Evolutionary conservation across 2,113 vertebrate genomes (phyloP).

Genomic region (Colius striatus): DNA sequence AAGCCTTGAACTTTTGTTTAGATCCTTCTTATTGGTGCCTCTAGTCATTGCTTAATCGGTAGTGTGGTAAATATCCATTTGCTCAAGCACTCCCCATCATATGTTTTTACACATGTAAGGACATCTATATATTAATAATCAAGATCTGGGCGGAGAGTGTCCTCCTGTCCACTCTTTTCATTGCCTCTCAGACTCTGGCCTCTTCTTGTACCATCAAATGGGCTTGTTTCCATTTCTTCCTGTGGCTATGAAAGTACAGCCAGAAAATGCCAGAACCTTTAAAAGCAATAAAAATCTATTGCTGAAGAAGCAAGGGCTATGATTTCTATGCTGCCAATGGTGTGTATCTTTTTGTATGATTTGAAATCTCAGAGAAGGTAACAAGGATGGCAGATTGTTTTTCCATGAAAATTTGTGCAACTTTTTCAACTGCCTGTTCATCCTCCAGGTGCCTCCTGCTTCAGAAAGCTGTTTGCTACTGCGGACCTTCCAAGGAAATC

Average conservation of each 20-base stretch:
- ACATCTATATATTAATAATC: background rate
- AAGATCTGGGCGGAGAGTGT: background rate
- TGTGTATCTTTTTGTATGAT: fast-evolving
- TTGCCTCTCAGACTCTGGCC: background rate
- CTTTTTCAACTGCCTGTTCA: background rate
- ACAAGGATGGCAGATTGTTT: background rate
- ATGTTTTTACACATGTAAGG: background rate
- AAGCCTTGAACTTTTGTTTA: background rate
- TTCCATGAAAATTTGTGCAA: background rate
- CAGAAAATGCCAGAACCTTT: background rate
- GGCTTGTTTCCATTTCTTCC: background rate
- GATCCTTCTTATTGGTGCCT: background rate
- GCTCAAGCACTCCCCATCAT: fast-evolving
- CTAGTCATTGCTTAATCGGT: background rate
- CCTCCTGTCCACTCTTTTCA: background rate
- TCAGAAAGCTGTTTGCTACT: background rate
- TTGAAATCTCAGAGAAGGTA: background rate
- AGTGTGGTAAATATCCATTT: background rate
- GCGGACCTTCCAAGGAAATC: fast-evolving
- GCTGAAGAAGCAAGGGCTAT: background rate
- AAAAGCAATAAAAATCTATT: background rate
- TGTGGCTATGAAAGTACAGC: background rate
- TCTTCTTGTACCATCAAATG: background rate
- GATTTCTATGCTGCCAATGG: background rate
- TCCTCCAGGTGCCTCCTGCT: background rate